Evolutionary conservation across 2,888 invertebrate species (phyloP).

Genomic region (Apotomis capreana): DNA sequence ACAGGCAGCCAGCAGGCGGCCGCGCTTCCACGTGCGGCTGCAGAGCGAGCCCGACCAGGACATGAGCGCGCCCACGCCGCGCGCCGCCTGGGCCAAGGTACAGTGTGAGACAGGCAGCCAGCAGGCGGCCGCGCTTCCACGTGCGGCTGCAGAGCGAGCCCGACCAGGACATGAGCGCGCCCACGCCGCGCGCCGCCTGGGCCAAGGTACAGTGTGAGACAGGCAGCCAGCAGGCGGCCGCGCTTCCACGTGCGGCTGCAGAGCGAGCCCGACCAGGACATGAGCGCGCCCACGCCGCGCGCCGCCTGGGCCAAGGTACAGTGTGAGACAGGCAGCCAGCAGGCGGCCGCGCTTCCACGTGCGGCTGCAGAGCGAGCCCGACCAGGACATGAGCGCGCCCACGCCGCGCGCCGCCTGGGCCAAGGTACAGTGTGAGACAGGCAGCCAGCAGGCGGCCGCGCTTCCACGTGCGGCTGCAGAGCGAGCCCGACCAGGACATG

Average conservation of each 20-base stretch:
- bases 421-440: no score
- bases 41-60: slow-evolving; percentile 86
- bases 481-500: slow-evolving; percentile 84
- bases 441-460: no score
- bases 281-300: slow-evolving; percentile 82
- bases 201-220: slow-evolving; percentile 85
- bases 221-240: slow-evolving; percentile 85
- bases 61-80: slow-evolving; percentile 85
- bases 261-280: slow-evolving; percentile 84
- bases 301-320: slow-evolving; percentile 92
- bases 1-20: no score
- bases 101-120: no score
- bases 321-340: no score
- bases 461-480: slow-evolving; percentile 82
- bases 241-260: slow-evolving; percentile 95
- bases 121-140: slow-evolving; percentile 93
- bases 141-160: slow-evolving; percentile 91
- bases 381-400: background rate
- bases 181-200: slow-evolving; percentile 89
- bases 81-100: slow-evolving; percentile 84
- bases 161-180: slow-evolving; percentile 72
- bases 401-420: slow-evolving; percentile 65
- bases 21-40: slow-evolving; percentile 71
- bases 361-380: background rate
- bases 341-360: background rate